Conservation (phyloP, 2,888 invertebrate genomes). For the Campoplex nolae region DNA sequence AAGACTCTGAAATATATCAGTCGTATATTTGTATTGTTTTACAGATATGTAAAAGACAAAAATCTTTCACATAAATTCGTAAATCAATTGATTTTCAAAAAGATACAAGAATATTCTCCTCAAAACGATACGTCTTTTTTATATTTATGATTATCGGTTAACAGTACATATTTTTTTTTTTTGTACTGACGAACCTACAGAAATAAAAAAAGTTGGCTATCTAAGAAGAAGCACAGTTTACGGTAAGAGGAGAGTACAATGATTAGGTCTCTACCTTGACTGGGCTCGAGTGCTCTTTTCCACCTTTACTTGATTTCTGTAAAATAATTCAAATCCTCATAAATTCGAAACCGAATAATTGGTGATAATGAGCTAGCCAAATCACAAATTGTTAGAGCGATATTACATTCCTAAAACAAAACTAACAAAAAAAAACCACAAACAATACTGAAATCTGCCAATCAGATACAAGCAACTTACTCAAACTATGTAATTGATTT, state of each 20-base stretch:
- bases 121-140: slow-evolving; percentile 2
- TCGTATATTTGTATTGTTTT: slow-evolving; percentile 55
- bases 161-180: slow-evolving; percentile 21
- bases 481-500: background rate
- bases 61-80: background rate
- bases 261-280: slow-evolving; percentile 87
- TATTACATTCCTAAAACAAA: slow-evolving; percentile 1
- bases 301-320: slow-evolving; percentile 93
- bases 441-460: background rate
- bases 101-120: background rate
- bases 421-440: no score
- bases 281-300: slow-evolving; percentile 89
- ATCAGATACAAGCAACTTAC: background rate
- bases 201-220: slow-evolving; percentile 66
- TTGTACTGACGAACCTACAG: background rate
- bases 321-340: slow-evolving; percentile 84
- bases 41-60: slow-evolving; percentile 40
- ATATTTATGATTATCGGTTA: background rate
- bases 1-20: slow-evolving; percentile 81
- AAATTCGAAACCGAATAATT: slow-evolving; percentile 55
- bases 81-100: slow-evolving; percentile 1
- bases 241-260: slow-evolving; percentile 73
- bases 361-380: slow-evolving; percentile 9
- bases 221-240: slow-evolving; percentile 75
- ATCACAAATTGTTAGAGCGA: slow-evolving; percentile 21